Evolutionary conservation across 2,888 invertebrate genomes (phyloP).

Genomic region (Amphipoea lucens): DNA sequence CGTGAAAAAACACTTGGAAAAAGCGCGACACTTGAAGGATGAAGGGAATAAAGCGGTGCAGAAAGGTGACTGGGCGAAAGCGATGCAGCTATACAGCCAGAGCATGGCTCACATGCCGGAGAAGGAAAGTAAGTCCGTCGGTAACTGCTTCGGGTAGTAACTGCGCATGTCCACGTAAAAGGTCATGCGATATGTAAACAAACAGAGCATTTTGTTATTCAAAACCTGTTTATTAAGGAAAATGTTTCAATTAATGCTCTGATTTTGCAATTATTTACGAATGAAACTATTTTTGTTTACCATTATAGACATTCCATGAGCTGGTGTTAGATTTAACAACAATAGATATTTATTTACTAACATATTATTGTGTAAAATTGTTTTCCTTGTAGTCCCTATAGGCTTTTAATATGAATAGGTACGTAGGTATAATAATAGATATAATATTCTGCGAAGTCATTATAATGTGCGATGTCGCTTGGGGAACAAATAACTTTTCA

Average conservation of each 20-base stretch:
- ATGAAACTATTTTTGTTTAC: conserved; percentile 31
- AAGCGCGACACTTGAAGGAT: conserved; percentile 92
- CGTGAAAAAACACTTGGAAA: conserved; percentile 89
- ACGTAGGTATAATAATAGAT: neutral
- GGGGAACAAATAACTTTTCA: conserved; percentile 14
- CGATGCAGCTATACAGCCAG: conserved; percentile 93
- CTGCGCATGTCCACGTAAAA: conserved; percentile 53
- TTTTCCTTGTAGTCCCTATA: conserved; percentile 37
- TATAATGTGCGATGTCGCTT: neutral
- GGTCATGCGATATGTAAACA: conserved; percentile 59
- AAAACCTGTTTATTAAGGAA: conserved; percentile 46
- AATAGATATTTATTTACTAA: conserved; percentile 28
- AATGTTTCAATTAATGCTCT: conserved; percentile 21
- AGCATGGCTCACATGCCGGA: conserved; percentile 92
- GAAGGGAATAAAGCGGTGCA: conserved; percentile 94
- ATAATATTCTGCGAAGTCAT: conserved; percentile 38
- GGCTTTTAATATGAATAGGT: conserved; percentile 11
- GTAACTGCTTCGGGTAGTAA: neutral
- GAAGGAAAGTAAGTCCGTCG: conserved; percentile 91
- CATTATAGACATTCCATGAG: neutral
- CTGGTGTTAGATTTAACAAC: conserved; percentile 35
- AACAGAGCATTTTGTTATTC: conserved; percentile 28
- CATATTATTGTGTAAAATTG: conserved; percentile 23
- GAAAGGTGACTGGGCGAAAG: conserved; percentile 92
- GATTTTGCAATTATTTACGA: conserved; percentile 5